Conservation (phyloP, 2,888 invertebrate genomes). For the Dromius quadrimaculatus region DNA sequence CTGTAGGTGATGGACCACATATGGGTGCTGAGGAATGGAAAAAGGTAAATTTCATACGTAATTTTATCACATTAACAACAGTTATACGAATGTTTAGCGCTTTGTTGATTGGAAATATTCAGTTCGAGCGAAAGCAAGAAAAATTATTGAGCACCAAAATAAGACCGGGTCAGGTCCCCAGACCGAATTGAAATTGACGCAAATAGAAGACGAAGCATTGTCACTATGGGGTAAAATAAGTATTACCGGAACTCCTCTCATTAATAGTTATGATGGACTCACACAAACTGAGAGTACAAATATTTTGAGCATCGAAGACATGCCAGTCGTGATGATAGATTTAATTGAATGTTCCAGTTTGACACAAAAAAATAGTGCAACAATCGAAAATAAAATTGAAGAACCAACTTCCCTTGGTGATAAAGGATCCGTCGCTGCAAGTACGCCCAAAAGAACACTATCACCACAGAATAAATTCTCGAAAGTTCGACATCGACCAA, state of each 20-base stretch:
- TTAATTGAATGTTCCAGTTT: too few relatives aligned
- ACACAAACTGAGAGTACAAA: slow-evolving; percentile 8
- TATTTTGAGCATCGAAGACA: too few relatives aligned
- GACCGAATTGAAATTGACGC: neutral
- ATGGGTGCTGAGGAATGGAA: slow-evolving; percentile 48
- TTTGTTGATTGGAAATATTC: neutral
- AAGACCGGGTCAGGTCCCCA: neutral
- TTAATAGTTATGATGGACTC: neutral
- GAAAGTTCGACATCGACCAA: neutral
- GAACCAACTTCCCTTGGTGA: too few relatives aligned
- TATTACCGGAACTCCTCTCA: neutral
- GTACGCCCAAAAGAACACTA: neutral
- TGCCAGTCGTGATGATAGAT: too few relatives aligned
- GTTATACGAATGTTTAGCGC: neutral
- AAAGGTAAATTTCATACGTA: slow-evolving; percentile 23
- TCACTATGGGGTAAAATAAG: neutral
- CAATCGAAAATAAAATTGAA: too few relatives aligned
- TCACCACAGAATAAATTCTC: neutral
- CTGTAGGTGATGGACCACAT: slow-evolving; percentile 46
- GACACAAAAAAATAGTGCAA: too few relatives aligned
- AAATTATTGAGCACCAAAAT: neutral
- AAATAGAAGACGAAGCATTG: neutral
- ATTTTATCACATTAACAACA: neutral
- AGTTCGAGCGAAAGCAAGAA: neutral
- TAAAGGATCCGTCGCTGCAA: too few relatives aligned